Evolutionary conservation across 2,888 invertebrate species (phyloP).

Genomic region (Caenorhabditis drosophilae): DNA sequence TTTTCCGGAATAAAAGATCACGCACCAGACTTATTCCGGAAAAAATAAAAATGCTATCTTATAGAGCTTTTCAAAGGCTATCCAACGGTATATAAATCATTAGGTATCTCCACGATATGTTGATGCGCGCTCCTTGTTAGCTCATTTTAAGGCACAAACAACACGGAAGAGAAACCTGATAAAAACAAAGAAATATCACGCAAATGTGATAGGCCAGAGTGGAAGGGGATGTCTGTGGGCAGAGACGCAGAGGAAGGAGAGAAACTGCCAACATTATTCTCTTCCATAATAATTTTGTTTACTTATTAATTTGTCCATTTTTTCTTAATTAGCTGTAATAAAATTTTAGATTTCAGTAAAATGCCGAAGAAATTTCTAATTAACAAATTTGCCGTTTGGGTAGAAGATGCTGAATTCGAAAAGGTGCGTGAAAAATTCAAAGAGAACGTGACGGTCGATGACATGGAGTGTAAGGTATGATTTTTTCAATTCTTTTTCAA

Average conservation of each 20-base stretch:
- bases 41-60: too few species aligned
- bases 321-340: conserved; percentile 16
- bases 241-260: not conserved
- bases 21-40: too few species aligned
- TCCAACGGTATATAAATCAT: too few species aligned
- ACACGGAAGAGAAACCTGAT: too few species aligned
- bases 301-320: conserved; percentile 10
- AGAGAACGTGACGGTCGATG: conserved; percentile 16
- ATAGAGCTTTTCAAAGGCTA: too few species aligned
- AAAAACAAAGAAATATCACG: too few species aligned
- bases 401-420: conserved; percentile 13
- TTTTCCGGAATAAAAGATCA: too few species aligned
- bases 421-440: conserved; percentile 8
- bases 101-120: too few species aligned
- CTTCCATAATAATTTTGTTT: conserved; percentile 9
- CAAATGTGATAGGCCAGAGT: not conserved
- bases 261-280: conserved; percentile 1
- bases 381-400: conserved; percentile 10
- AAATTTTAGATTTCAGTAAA: conserved; percentile 21
- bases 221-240: too few species aligned
- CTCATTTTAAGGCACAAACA: too few species aligned
- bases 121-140: too few species aligned
- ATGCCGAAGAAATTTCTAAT: conserved; percentile 17
- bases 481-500: conserved; percentile 32
- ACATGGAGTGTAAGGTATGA: conserved; percentile 13